Base-by-base conservation (phyloP, 2,113 vertebrate species). In the Thamnophis sirtalis region DNA sequence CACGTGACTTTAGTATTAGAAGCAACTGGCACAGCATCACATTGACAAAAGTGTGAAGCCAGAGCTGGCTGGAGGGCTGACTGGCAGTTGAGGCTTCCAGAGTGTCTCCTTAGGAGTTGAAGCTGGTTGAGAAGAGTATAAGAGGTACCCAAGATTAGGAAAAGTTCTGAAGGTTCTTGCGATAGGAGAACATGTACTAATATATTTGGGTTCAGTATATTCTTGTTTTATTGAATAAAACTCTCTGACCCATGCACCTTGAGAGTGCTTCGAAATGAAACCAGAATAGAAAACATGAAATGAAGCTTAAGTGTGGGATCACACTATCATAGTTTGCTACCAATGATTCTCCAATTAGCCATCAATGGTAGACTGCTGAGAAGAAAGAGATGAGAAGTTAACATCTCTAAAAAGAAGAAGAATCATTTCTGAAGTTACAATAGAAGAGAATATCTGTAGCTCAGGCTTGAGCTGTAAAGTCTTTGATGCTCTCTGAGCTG, bases 21-120 rank as follows among this genome's bases (percentile, higher is more conserved):
- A 85, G 33, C 89, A n/a, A 92, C 92, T 54, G 0, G 92, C 90
- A 2, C 0, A 0, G 89, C 60, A 87, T 96, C 95, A 95, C 93
- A 94, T 90, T 94, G 93, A 89, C 94, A 5, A 28, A 89, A 49
- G 55, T 38, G 73, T 17, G 0, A 33, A 38, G 2, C n/a, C 28
- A 43, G 38, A 2, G 19, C 60, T 38, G 51, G 6, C 17, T 15
- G 2, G 17, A 58, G n/a, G 22, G 63, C 7, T 33, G 63, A 21
- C 3, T 33, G 2, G 24, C 38, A 88, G 50, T 43, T 43, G 43
- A 43, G 43, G 43, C 43, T 43, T 91, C 26, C 9, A 26, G 90
- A 10, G 4, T 24, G 43, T 48, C 43, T 13, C 54, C 28, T 33
- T 51, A 10, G 48, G 49, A 49, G 11, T 5, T 24, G 85, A 21